phyloP scores from a whole-genome alignment of 2,797 vertebrate species.

The Cynopterus sphinx region DNA sequence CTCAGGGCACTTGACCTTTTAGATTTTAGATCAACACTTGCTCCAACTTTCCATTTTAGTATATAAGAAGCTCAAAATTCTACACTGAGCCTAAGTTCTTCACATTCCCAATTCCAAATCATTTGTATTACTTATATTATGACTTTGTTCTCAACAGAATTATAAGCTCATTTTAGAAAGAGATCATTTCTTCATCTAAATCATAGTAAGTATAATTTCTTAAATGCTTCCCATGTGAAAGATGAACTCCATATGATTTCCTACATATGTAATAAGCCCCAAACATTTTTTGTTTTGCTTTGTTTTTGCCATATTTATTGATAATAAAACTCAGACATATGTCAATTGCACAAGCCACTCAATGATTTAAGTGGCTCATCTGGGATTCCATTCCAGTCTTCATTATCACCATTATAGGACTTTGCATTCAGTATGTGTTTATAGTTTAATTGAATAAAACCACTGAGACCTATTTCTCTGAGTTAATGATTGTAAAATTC shows the following conservation, averaged over 20 bases:
- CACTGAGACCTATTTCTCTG: background rate
- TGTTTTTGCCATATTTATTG: background rate
- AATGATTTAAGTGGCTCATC: background rate
- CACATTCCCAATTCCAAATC: background rate
- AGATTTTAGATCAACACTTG: constrained; percentile 29
- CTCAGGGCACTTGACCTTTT: background rate
- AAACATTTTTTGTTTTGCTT: background rate
- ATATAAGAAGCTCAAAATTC: background rate
- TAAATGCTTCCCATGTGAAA: background rate
- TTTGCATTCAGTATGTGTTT: background rate
- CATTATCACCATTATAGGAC: background rate
- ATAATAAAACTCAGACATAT: background rate
- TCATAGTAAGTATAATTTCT: background rate
- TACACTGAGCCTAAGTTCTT: background rate
- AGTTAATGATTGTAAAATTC: constrained; percentile 19
- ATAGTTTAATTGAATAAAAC: background rate
- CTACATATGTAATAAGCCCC: background rate
- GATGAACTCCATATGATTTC: background rate
- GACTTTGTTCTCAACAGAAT: background rate
- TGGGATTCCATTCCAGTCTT: background rate
- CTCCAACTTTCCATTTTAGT: constrained; percentile 25
- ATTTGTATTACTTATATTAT: background rate
- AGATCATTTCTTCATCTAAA: background rate
- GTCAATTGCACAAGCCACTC: background rate
- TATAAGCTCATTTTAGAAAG: background rate